Percentiles rank a stretch among this genome's conserved stretches.
Conservation (phyloP, 2,113 vertebrate species). For the Ursus arctos region DNA sequence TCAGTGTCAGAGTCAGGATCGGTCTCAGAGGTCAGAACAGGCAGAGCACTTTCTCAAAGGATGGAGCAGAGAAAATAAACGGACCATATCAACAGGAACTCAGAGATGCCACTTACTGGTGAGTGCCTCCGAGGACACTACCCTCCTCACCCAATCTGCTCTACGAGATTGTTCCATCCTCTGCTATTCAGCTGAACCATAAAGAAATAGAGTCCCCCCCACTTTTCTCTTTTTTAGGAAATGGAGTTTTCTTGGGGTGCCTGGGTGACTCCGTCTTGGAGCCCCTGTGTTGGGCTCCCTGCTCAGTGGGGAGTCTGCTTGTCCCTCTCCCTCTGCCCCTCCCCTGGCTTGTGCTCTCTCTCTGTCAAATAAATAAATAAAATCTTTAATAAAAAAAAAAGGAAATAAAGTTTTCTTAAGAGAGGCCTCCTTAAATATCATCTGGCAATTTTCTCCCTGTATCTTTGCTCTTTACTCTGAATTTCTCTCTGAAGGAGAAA, state of each 20-base stretch:
- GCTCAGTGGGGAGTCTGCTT: too few relatives aligned
- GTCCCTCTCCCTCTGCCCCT: too few relatives aligned
- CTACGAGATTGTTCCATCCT: background rate
- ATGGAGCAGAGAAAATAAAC: background rate
- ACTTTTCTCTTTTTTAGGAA: background rate
- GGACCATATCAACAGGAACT: background rate
- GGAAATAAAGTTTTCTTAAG: background rate
- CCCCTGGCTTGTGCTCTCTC: too few relatives aligned
- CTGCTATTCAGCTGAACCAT: background rate
- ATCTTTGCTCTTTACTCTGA: background rate
- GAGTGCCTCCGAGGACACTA: background rate
- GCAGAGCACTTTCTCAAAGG: background rate
- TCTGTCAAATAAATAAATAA: background rate
- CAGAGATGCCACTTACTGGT: background rate
- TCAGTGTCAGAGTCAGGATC: background rate
- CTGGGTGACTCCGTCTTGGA: background rate
- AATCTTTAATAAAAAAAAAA: background rate
- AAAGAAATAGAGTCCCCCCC: too few relatives aligned
- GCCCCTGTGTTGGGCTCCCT: too few relatives aligned
- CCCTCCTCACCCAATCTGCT: background rate
- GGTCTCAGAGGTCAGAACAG: background rate
- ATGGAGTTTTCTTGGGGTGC: background rate
- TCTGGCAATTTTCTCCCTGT: background rate
- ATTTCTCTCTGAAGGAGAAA: background rate
- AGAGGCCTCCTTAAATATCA: background rate